Evolutionary conservation across 1,140 invertebrate genomes (phyloP), one percentile per base, ranked within the genome.

Genomic region (Papilio polyxenes): DNA sequence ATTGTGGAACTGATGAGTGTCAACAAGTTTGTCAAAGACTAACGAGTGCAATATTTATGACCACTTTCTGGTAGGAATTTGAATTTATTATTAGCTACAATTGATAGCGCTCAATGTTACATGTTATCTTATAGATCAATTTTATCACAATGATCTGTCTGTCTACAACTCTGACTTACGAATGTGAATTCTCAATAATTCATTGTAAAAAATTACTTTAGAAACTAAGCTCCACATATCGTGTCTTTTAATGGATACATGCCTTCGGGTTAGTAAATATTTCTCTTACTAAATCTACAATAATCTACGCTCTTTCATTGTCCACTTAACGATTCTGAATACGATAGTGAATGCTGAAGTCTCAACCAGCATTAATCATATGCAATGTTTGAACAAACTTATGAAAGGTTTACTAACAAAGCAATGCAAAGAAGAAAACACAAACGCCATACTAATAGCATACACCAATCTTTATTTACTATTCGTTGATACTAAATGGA

Each of bases 21-120:
- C 65, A 72, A 72, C 15, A 37, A 37, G 65, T 72, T 72, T 72
- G 65, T 72, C 65, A 72, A 72, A 2, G 17, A 59, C 17, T 59
- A 59, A 72, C 23, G 37, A 15, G 23, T 8, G 31, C 65, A 37
- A 72, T 37, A 72, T 72, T 65, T 23, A 23, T 65, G 0, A 65
- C 20, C 62, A 37, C 65, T 37, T 37, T 37, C 11, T 72, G 65
- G 31, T 8, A 15, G 65, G 31, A 3, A 15, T 31, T 72, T 17
- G 20, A 65, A 72, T 72, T 72, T 40, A 72, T 37, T 72, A 40
- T 5, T 62, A 23, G 59, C 17, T 65, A 10, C 31, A 31, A 13
- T 15, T 11, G 20, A 65, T 65, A 65, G 13, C 9, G 9, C 31
- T 65, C 9, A 65, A 65, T 65, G 9, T 7, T 65, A 31, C 11